phyloP scores from a whole-genome alignment of 2,888 invertebrate genomes.

The Cabera pusaria region DNA sequence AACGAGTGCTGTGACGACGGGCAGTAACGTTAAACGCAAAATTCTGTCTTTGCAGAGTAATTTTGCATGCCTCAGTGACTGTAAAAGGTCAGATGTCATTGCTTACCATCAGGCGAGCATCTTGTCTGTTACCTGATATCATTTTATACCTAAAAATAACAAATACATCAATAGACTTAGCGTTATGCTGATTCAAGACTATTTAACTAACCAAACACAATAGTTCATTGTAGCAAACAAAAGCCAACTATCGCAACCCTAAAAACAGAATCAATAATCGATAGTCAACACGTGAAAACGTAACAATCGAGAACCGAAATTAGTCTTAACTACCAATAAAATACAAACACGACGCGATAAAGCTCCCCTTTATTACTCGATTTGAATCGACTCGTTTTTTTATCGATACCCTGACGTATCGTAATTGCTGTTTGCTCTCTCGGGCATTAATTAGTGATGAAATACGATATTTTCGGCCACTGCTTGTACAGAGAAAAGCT shows the following conservation, averaged over 20 bases:
- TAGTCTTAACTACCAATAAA: slow-evolving; percentile 66
- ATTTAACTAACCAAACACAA: too few relatives aligned
- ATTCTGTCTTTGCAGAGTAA: too few relatives aligned
- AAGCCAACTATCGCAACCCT: not conserved
- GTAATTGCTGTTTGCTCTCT: slow-evolving; percentile 71
- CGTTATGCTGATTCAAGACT: too few relatives aligned
- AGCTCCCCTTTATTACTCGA: slow-evolving; percentile 54
- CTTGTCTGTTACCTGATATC: too few relatives aligned
- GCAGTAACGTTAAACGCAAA: too few relatives aligned
- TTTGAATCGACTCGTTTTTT: slow-evolving; percentile 56
- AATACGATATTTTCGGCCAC: slow-evolving; percentile 68
- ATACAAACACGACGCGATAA: slow-evolving; percentile 50
- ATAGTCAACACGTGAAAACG: slow-evolving; percentile 33
- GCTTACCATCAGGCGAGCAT: too few relatives aligned
- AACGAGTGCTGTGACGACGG: too few relatives aligned
- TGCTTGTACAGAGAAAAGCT: slow-evolving; percentile 38
- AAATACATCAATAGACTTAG: too few relatives aligned
- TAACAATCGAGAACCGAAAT: slow-evolving; percentile 52
- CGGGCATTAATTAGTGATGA: slow-evolving; percentile 71
- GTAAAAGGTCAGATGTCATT: too few relatives aligned
- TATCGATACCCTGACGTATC: slow-evolving; percentile 51
- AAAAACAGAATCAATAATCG: slow-evolving; percentile 27
- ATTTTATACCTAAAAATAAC: too few relatives aligned
- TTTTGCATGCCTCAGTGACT: too few relatives aligned
- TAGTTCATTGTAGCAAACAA: too few relatives aligned